A percentile compares a stretch with the other conserved stretches of the same genome.
Evolutionary conservation across 1,140 invertebrate genomes (phyloP).

Genomic region (Pemphigus obesinymphae): DNA sequence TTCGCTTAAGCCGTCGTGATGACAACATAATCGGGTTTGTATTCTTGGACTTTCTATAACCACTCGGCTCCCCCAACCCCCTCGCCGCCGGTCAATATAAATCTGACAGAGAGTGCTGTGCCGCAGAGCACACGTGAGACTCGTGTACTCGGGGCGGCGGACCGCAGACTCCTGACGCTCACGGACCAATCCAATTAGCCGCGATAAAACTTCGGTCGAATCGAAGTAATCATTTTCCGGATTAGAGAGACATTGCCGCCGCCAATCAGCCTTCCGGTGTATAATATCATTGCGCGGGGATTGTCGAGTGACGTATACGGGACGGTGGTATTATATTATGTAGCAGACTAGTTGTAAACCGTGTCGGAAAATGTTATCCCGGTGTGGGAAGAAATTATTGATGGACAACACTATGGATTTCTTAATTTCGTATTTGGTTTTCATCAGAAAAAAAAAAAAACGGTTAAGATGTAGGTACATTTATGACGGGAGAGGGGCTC

Average conservation of each 20-base stretch:
- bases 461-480: too few relatives aligned
- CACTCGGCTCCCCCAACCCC: background rate
- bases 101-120: slow-evolving; percentile 15
- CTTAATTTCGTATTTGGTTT: too few relatives aligned
- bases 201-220: background rate
- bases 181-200: slow-evolving; percentile 11
- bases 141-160: background rate
- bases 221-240: slow-evolving; percentile 30
- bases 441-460: too few relatives aligned
- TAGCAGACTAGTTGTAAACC: too few relatives aligned
- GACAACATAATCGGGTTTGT: slow-evolving; percentile 40
- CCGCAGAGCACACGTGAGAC: slow-evolving; percentile 31
- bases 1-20: slow-evolving; percentile 33
- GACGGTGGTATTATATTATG: too few relatives aligned
- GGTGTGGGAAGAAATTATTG: too few relatives aligned
- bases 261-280: background rate
- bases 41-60: slow-evolving; percentile 1
- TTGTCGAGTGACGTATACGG: background rate
- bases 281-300: background rate
- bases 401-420: too few relatives aligned
- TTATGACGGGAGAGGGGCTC: too few relatives aligned
- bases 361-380: too few relatives aligned
- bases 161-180: background rate
- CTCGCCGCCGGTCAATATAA: slow-evolving; percentile 7
- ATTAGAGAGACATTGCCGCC: background rate